A percentile compares a stretch with the other conserved stretches of the same genome.
Evolutionary conservation across 2,113 vertebrate species (phyloP).

Genomic region (Pelvicachromis taeniatus): DNA sequence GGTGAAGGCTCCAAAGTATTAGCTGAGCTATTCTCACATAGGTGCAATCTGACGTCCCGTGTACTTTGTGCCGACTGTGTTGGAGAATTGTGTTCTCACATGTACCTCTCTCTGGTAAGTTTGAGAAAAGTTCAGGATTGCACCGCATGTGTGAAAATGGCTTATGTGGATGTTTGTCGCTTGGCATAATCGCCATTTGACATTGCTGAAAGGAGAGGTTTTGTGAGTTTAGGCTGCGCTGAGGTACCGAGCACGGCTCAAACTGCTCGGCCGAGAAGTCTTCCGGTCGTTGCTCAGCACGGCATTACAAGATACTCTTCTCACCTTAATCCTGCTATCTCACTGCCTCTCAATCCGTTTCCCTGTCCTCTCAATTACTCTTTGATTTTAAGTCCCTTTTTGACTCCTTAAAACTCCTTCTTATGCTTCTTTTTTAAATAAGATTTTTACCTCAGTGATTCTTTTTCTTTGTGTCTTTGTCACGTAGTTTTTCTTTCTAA

Average conservation of each 20-base stretch:
- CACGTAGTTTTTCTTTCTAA: conserved; percentile 8
- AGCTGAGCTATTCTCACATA: neutral
- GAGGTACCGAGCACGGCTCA: conserved; percentile 33
- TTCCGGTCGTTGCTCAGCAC: conserved; percentile 36
- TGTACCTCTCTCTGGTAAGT: neutral
- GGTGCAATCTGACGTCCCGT: neutral
- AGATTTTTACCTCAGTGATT: neutral
- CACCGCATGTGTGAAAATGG: neutral
- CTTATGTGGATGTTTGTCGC: neutral
- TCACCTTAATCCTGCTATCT: conserved; percentile 44
- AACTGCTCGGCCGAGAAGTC: conserved; percentile 26
- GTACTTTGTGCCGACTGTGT: neutral
- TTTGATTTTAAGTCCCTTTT: conserved; percentile 15
- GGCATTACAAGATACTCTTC: conserved; percentile 22
- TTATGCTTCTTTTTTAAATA: neutral
- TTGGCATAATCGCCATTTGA: neutral
- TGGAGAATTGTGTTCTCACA: neutral
- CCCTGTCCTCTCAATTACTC: conserved; percentile 47
- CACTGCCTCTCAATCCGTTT: conserved; percentile 7
- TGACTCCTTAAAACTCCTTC: neutral
- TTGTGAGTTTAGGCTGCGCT: neutral
- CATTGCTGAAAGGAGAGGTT: neutral
- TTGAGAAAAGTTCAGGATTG: neutral
- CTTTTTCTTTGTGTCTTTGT: conserved; percentile 12
- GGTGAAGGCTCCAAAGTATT: neutral